phyloP scores from a whole-genome alignment of 2,888 invertebrate species.

The Vannuccia rotundouncinata region DNA sequence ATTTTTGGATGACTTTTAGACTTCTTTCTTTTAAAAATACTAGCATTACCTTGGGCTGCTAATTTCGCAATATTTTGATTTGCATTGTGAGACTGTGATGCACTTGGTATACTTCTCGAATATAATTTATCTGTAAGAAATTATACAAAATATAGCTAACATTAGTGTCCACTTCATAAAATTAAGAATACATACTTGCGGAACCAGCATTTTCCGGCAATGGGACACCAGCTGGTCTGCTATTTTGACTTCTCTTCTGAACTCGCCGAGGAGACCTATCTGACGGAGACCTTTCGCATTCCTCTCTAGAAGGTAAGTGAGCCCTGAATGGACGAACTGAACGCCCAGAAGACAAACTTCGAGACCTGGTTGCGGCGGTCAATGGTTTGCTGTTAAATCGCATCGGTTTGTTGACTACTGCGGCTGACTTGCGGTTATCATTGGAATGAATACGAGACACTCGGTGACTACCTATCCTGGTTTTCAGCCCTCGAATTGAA shows the following conservation, averaged over 20 bases:
- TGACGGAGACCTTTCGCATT: too few species aligned
- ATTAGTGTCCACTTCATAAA: too few species aligned
- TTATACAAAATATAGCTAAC: background rate
- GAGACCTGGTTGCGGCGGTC: background rate
- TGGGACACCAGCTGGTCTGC: too few species aligned
- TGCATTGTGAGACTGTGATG: background rate
- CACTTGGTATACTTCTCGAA: background rate
- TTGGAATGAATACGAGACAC: background rate
- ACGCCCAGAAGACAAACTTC: background rate
- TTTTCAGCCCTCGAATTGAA: background rate
- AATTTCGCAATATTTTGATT: background rate
- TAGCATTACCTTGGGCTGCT: background rate
- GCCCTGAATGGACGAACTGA: too few species aligned
- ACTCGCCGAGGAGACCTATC: too few species aligned
- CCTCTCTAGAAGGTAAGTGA: too few species aligned
- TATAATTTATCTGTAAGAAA: background rate
- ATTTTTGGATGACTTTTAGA: too few species aligned
- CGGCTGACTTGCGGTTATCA: background rate
- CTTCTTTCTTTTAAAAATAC: too few species aligned
- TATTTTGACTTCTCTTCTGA: too few species aligned
- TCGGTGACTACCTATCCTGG: background rate
- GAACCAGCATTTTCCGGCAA: too few species aligned
- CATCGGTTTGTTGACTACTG: slow-evolving; percentile 1
- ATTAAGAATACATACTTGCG: too few species aligned
- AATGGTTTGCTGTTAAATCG: background rate